These are phyloP conservation scores for Lycia hirtaria DNA, from an alignment of 2,888 invertebrate species.

Conservation along the genomic window DNA sequence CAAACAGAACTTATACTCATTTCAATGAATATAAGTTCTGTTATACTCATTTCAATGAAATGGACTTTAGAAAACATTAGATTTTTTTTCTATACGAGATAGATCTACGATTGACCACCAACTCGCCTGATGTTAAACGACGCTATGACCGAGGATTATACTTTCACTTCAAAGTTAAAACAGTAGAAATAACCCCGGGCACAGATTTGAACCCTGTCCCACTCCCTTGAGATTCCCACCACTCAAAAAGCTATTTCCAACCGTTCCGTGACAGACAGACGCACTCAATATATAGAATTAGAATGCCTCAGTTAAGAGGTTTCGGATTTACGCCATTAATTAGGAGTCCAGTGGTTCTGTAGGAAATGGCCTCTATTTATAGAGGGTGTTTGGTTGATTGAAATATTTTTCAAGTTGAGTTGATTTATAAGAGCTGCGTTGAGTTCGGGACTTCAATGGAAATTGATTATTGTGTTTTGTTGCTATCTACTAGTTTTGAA, in stretches of 20 bases:
- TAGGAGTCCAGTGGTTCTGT: conserved; percentile 32
- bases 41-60: no score
- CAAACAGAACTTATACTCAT: no score
- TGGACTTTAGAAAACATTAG: no score
- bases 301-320: conserved; percentile 48
- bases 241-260: conserved; percentile 47
- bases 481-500: neutral
- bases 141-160: neutral
- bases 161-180: neutral
- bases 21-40: no score
- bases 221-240: conserved; percentile 36
- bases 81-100: no score
- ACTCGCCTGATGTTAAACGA: no score
- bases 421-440: conserved; percentile 32
- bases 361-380: conserved; percentile 45
- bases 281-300: conserved; percentile 43
- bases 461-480: conserved; percentile 3
- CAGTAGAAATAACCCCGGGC: neutral
- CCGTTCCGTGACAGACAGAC: conserved; percentile 45
- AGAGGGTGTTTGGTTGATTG: conserved; percentile 41
- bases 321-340: conserved; percentile 45
- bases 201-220: neutral
- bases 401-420: conserved; percentile 33
- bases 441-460: conserved; percentile 16
- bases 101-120: no score